Evolutionary conservation across 2,797 vertebrate species (phyloP).

Genomic region (Acipenser transmontanus): DNA sequence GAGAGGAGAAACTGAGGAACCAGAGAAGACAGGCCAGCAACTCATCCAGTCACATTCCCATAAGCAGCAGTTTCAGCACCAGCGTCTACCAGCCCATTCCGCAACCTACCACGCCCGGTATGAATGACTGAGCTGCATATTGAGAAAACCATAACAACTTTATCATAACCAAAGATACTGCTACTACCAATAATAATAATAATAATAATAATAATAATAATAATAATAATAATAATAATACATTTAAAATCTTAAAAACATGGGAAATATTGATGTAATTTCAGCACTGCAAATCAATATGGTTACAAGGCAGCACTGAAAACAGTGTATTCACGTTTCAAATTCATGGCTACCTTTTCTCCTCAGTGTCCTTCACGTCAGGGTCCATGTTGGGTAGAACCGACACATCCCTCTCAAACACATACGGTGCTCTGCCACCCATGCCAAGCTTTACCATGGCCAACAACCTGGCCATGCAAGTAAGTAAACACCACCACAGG

Average conservation of each 20-base stretch:
- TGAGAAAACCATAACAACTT: too few relatives aligned
- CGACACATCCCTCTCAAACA: constrained; percentile 89
- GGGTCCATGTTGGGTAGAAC: constrained; percentile 94
- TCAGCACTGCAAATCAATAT: too few relatives aligned
- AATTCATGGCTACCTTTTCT: not conserved
- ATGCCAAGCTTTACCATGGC: constrained; percentile 98
- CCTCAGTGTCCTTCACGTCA: constrained; percentile 88
- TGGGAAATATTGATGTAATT: too few relatives aligned
- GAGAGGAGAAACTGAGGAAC: constrained; percentile 94
- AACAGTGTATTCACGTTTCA: too few relatives aligned
- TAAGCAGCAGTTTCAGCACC: constrained; percentile 97
- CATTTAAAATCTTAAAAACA: too few relatives aligned
- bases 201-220: too few relatives aligned
- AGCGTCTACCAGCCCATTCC: constrained; percentile 94
- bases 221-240: too few relatives aligned
- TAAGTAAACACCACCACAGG: constrained; percentile 52
- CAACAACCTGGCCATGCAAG: constrained; percentile 97
- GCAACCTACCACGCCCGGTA: constrained; percentile 91
- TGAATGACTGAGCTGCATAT: constrained; percentile 16
- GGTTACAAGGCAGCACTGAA: too few relatives aligned
- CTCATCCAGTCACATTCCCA: constrained; percentile 94
- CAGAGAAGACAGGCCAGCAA: constrained; percentile 94
- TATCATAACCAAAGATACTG: too few relatives aligned
- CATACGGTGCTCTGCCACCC: constrained; percentile 88
- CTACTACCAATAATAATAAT: too few relatives aligned